These are phyloP conservation scores for Phenganax subtilis DNA, from an alignment of 92 coral and sea anemone species.

Conservation along the genomic window DNA sequence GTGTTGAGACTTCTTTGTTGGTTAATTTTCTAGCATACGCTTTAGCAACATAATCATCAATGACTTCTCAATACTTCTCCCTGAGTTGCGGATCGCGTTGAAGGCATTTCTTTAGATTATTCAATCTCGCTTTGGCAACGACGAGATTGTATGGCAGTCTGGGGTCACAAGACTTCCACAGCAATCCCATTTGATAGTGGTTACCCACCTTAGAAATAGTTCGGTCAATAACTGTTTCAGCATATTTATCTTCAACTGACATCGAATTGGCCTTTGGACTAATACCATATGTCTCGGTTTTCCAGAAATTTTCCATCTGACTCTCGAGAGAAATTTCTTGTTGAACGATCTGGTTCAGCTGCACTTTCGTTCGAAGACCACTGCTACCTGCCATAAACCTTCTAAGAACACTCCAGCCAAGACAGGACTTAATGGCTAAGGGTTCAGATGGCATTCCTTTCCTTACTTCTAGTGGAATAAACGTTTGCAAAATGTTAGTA, in stretches of 20 bases:
- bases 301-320: slow-evolving; percentile 59
- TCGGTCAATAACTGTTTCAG: slow-evolving; percentile 32
- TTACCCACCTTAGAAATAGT: slow-evolving; percentile 41
- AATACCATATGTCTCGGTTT: slow-evolving; percentile 44
- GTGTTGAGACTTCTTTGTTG: slow-evolving; percentile 42
- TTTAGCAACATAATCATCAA: slow-evolving; percentile 46
- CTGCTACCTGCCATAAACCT: not conserved
- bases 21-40: slow-evolving; percentile 51
- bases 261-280: slow-evolving; percentile 13
- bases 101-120: slow-evolving; percentile 49
- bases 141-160: slow-evolving; percentile 48
- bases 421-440: slow-evolving; percentile 20
- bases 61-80: slow-evolving; percentile 50
- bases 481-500: slow-evolving; percentile 53
- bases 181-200: slow-evolving; percentile 55
- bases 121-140: slow-evolving; percentile 55
- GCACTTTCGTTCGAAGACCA: not conserved
- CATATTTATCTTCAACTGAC: slow-evolving; percentile 40
- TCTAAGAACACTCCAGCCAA: slow-evolving; percentile 26
- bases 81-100: slow-evolving; percentile 44
- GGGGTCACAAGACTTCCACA: slow-evolving; percentile 46
- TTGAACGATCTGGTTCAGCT: slow-evolving; percentile 33
- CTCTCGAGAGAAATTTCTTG: slow-evolving; percentile 48
- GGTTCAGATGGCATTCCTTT: slow-evolving; percentile 41
- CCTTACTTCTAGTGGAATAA: slow-evolving; percentile 53